These are phyloP conservation scores for Monodelphis domestica DNA, from an alignment of 2,797 vertebrate species.

Conservation along the genomic window DNA sequence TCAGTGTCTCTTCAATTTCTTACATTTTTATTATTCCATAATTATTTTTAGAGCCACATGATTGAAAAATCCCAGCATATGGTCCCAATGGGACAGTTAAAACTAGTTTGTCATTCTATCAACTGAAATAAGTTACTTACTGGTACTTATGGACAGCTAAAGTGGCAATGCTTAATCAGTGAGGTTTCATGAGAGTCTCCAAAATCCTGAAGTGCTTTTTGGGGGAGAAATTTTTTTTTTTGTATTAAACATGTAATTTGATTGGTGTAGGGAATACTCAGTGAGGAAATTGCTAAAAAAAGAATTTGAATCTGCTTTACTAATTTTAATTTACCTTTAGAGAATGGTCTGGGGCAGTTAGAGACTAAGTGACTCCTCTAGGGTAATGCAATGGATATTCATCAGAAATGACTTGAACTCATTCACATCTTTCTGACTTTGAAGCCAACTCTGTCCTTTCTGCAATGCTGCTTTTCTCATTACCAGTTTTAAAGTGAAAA, in stretches of 20 bases:
- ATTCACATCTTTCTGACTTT: neutral
- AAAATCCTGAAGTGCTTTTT: neutral
- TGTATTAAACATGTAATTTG: neutral
- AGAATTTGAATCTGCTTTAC: neutral
- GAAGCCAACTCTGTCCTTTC: neutral
- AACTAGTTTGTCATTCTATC: neutral
- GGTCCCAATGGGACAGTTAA: neutral
- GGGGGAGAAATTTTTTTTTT: neutral
- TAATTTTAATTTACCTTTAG: neutral
- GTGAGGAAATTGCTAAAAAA: neutral
- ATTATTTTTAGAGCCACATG: neutral
- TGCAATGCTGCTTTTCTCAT: neutral
- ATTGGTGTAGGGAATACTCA: neutral
- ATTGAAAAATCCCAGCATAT: neutral
- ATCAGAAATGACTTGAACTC: neutral
- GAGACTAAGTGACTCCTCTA: neutral
- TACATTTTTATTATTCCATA: neutral
- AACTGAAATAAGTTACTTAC: conserved; percentile 9
- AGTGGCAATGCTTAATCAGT: neutral
- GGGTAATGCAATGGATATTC: neutral
- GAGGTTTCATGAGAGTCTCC: neutral
- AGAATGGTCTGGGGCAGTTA: neutral
- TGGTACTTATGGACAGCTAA: neutral
- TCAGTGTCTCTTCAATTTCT: neutral
- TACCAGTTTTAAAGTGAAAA: neutral